Evolutionary conservation across 2,113 vertebrate genomes (phyloP), one percentile per base, ranked within the genome.

Genomic region (Salvator merianae): DNA sequence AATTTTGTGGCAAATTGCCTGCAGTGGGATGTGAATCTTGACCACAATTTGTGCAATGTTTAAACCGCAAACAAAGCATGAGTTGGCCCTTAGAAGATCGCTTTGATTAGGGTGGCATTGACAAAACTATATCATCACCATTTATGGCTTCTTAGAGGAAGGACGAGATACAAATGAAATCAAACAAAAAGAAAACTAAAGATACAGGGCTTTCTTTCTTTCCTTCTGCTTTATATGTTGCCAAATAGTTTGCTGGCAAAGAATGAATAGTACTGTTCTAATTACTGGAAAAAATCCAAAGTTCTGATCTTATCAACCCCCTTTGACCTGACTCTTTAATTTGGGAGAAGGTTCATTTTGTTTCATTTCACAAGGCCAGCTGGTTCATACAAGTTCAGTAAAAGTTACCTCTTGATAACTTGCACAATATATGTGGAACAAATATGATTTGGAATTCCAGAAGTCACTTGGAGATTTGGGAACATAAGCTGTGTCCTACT

Each of bases 231-330:
- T 79, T 79, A 40, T 66, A 30, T 16, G 34, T 16, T 55, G 47
- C 47, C 79, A 81, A 81, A 34, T 13, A 38, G 7, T 50, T 70
- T 71, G 68, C 68, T 82, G 80, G 80, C 69, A 72, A 50, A 38
- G 22, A 32, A 81, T 81, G 34, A 81, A 71, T 81, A 81, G 26
- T 38, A 36, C 32, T 62, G 69, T 59, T 59, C 28, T 40, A 59
- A 28, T n/a, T 26, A 72, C 9, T 59, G 50, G 59, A 82, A 43
- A n/a, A 26, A 38, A 38, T 40, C 69, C 80, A 59, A 28, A 55
- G 38, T 8, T 40, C 22, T 72, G 26, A 38, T 38, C 62, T 66
- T 68, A 66, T n/a, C 26, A 59, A 26, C 26, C 34, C 32, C 40
- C 26, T 72, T 55, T 82, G 32, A 1, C 34, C 50, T 40, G 14